phyloP scores from a whole-genome alignment of 2,888 invertebrate species.

The Cheilosia variabilis region DNA sequence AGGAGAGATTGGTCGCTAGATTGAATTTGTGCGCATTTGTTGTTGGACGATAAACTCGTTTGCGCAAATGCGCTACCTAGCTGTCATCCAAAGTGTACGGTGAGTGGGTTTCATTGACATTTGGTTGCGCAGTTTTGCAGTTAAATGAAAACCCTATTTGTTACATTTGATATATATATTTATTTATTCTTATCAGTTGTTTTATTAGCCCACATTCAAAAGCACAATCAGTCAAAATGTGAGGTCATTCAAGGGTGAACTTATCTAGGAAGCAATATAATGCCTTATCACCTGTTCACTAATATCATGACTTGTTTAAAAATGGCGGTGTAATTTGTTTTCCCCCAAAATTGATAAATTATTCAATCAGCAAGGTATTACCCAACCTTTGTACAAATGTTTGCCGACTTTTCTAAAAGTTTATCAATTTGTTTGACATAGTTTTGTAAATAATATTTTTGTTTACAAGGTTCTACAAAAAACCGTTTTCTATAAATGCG shows the following conservation, averaged over 20 bases:
- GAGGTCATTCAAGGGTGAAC: background rate
- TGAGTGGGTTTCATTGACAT: too few species aligned
- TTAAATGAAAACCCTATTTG: too few species aligned
- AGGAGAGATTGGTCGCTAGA: background rate
- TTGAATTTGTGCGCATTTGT: background rate
- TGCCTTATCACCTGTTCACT: conserved; percentile 15
- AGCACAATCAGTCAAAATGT: background rate
- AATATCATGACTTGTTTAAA: background rate
- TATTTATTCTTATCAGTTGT: background rate
- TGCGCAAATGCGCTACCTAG: background rate
- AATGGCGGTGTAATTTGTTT: background rate
- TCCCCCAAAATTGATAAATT: background rate
- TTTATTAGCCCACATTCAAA: background rate
- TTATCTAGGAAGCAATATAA: background rate
- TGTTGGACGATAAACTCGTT: conserved; percentile 14
- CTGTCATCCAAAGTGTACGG: too few species aligned
- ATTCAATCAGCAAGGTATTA: background rate
- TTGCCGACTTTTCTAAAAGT: background rate
- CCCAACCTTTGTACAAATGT: background rate
- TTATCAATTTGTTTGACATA: background rate
- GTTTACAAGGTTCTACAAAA: too few species aligned
- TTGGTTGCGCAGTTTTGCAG: too few species aligned
- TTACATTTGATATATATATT: too few species aligned
- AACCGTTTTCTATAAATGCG: too few species aligned
- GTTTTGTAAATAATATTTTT: too few species aligned